phyloP scores from a whole-genome alignment of 2,797 vertebrate species.

The Gallinago nigripennis region DNA sequence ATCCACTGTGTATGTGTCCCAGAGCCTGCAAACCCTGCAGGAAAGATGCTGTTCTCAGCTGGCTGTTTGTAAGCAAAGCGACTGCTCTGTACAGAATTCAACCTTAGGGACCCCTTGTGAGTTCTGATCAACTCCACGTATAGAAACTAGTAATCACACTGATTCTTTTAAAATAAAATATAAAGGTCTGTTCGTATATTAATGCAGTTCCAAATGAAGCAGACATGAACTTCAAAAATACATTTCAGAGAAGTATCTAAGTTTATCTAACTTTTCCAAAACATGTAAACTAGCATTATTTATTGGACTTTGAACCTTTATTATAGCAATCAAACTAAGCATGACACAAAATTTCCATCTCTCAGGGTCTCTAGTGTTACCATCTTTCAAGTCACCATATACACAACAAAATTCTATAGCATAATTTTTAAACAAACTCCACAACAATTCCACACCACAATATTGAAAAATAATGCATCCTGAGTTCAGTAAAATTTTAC shows the following conservation, averaged over 20 bases:
- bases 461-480: not conserved
- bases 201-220: not conserved
- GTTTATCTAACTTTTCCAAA: not conserved
- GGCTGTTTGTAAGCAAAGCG: not conserved
- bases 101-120: not conserved
- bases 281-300: not conserved
- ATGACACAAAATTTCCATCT: not conserved
- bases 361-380: not conserved
- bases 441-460: not conserved
- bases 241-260: not conserved
- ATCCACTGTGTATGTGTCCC: accelerated
- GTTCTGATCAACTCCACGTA: not conserved
- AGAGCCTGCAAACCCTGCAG: not conserved
- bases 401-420: not conserved
- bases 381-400: not conserved
- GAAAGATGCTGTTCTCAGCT: not conserved
- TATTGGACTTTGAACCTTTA: not conserved
- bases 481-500: not conserved
- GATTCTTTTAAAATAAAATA: not conserved
- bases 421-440: not conserved
- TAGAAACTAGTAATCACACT: not conserved
- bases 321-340: not conserved
- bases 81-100: not conserved
- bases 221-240: not conserved
- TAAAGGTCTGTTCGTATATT: not conserved